Conservation (phyloP, 2,797 vertebrate species). For the Ibycter americanus region DNA sequence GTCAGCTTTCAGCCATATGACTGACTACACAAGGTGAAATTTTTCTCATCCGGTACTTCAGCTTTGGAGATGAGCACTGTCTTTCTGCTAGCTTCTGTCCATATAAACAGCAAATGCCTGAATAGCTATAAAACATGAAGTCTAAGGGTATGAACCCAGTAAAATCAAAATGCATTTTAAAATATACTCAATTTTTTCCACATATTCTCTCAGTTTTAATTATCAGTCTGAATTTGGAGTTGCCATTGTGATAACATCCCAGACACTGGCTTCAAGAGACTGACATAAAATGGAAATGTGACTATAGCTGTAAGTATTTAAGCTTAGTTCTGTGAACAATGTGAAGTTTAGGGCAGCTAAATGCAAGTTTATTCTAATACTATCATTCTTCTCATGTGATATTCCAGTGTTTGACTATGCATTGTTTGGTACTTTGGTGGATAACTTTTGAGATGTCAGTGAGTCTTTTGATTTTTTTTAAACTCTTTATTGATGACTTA, state of each 20-base stretch:
- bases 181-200: background rate
- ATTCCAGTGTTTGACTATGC: background rate
- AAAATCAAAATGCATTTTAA: background rate
- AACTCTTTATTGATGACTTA: background rate
- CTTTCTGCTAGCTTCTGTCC: background rate
- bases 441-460: background rate
- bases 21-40: background rate
- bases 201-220: background rate
- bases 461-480: background rate
- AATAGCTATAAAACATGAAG: background rate
- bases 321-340: background rate
- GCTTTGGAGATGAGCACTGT: background rate
- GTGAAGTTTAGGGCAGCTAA: background rate
- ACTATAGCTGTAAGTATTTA: background rate
- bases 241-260: background rate
- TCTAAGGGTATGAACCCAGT: background rate
- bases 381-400: background rate
- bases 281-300: background rate
- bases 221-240: background rate
- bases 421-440: background rate
- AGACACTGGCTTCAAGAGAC: background rate
- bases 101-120: background rate
- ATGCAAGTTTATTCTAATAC: background rate
- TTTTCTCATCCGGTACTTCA: background rate
- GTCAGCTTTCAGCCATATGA: background rate